Percentiles rank a stretch among this genome's conserved stretches.
Conservation (phyloP, 2,113 vertebrate species). For the Chinchilla lanigera region DNA sequence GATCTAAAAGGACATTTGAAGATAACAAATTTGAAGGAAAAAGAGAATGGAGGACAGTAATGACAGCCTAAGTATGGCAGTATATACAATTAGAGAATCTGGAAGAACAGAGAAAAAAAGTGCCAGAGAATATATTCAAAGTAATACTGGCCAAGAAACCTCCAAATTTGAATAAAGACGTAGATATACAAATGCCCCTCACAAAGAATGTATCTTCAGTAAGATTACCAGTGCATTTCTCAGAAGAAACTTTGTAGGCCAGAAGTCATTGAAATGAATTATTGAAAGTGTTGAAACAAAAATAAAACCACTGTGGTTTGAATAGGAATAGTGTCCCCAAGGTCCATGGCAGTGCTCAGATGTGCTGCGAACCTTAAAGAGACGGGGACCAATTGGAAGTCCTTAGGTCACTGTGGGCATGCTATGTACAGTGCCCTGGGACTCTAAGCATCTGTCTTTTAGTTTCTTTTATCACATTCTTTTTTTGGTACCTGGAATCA, state of each 20-base stretch:
- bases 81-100: neutral
- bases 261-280: neutral
- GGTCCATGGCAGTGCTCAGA: too few relatives aligned
- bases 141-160: neutral
- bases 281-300: neutral
- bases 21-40: neutral
- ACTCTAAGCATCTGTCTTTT: neutral
- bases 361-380: too few relatives aligned
- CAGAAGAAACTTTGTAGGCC: neutral
- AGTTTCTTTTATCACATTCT: neutral
- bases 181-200: neutral
- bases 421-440: neutral
- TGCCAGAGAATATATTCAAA: neutral
- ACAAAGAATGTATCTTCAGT: neutral
- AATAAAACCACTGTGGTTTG: neutral
- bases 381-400: too few relatives aligned
- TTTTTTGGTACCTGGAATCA: too few relatives aligned
- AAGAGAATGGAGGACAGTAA: neutral
- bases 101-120: neutral
- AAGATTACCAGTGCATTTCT: neutral
- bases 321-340: neutral
- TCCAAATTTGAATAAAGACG: neutral
- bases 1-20: neutral
- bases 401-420: neutral
- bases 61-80: accelerated